A percentile compares a stretch with the other conserved stretches of the same genome.
These are phyloP conservation scores for Neomorphus geoffroyi DNA, from an alignment of 2,797 vertebrate species.

Conservation along the genomic window DNA sequence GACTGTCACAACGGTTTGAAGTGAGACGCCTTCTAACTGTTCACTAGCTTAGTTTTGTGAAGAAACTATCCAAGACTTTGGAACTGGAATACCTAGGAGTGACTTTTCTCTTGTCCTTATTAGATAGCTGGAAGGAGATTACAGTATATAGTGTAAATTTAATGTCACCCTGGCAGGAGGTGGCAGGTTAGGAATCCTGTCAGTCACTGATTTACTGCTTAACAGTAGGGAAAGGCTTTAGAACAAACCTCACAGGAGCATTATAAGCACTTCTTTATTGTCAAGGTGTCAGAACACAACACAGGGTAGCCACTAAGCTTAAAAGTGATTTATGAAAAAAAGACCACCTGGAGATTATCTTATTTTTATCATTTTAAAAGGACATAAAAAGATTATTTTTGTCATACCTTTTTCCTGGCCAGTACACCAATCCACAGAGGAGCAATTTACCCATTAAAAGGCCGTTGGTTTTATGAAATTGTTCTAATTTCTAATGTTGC, in stretches of 20 bases:
- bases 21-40: background rate
- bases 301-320: constrained; percentile 65
- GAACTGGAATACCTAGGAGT: constrained; percentile 14
- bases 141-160: constrained; percentile 65
- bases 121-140: constrained; percentile 56
- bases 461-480: constrained; percentile 26
- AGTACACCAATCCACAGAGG: constrained; percentile 59
- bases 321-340: constrained; percentile 72
- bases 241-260: constrained; percentile 55
- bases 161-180: constrained; percentile 67
- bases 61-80: background rate
- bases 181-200: constrained; percentile 65
- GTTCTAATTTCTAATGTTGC: constrained; percentile 43
- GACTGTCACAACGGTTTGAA: background rate
- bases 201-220: constrained; percentile 75
- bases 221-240: constrained; percentile 64
- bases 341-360: constrained; percentile 60
- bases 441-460: constrained; percentile 63
- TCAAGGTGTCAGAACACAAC: constrained; percentile 66
- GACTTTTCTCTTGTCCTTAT: constrained; percentile 40
- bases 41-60: background rate
- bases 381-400: constrained; percentile 64
- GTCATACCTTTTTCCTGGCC: constrained; percentile 53
- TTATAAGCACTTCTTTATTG: constrained; percentile 71
- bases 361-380: constrained; percentile 70